These are phyloP conservation scores for Spizaetus ornatus DNA, from an alignment of 2,113 vertebrate genomes.

Conservation along the genomic window DNA sequence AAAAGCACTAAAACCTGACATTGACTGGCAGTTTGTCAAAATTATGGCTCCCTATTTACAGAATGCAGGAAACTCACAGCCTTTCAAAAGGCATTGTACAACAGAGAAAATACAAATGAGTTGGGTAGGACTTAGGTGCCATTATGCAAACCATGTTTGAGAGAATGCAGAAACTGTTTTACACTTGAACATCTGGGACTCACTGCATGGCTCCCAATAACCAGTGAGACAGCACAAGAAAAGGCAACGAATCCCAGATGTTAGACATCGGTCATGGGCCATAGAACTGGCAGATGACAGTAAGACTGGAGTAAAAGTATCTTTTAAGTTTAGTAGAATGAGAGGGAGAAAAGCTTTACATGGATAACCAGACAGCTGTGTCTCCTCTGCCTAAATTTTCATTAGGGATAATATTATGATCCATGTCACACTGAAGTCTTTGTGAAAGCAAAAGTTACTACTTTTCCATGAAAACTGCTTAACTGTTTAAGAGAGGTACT, in stretches of 20 bases:
- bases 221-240: neutral
- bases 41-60: neutral
- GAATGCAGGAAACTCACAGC: neutral
- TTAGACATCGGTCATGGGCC: neutral
- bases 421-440: neutral
- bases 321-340: neutral
- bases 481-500: neutral
- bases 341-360: neutral
- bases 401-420: neutral
- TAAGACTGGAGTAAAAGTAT: neutral
- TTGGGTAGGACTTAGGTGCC: neutral
- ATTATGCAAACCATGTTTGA: neutral
- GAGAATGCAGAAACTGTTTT: neutral
- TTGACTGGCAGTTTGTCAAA: neutral
- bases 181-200: slow-evolving; percentile 29
- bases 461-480: neutral
- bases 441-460: neutral
- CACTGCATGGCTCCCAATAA: neutral
- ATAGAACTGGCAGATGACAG: neutral
- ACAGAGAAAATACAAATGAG: neutral
- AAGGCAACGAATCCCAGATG: neutral
- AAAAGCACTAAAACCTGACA: neutral
- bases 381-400: neutral
- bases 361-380: neutral
- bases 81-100: neutral